Evolutionary conservation across 1,140 invertebrate species (phyloP), one percentile per base, ranked within the genome.

Genomic region (Halyomorpha halys): DNA sequence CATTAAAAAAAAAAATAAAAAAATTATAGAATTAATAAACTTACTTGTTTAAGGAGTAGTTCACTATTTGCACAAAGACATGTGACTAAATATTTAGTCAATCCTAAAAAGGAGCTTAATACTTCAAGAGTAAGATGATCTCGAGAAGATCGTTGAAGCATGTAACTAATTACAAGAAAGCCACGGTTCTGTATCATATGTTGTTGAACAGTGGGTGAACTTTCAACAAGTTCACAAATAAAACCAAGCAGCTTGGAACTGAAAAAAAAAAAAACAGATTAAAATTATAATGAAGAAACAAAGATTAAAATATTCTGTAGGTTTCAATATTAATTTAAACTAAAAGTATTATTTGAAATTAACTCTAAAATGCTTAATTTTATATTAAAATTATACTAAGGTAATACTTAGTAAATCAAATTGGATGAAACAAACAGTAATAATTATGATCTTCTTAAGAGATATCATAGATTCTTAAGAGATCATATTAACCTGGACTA

Each of bases 111-210:
- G 15, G 91, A 92, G 16, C 89, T 86, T 9, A 98, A 81, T 27
- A 97, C 94, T 72, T 95, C 90, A 44, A 91, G 85, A 1, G 91
- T 97, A 3, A 98, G 81, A 77, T 98, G 94, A 72, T 97, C 91
- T 68, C 93, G 81, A 39, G 88, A 93, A 21, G 92, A 91, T 74
- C 93, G 85, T 74, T 97, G 93, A 65, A 99, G 81, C 82, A 98
- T 90, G 74, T 94, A 94, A 68, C 94, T 96, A 73, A 99, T 97
- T 51, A 99, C 94, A 68, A 99, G 82, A 77, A 99, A 98, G 49
- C 96, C 96, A 70, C 94, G 81, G 73, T 94, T 97, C 77, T 97
- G 96, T 74, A 98, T 89, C 88, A 99, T 94, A 73, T 99, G 97
- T 73, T 98, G 96, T 73, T 98, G 97, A 64, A 98, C 94, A 16